These are phyloP conservation scores for Cordilura impudica DNA, from an alignment of 2,888 invertebrate species.

Conservation along the genomic window DNA sequence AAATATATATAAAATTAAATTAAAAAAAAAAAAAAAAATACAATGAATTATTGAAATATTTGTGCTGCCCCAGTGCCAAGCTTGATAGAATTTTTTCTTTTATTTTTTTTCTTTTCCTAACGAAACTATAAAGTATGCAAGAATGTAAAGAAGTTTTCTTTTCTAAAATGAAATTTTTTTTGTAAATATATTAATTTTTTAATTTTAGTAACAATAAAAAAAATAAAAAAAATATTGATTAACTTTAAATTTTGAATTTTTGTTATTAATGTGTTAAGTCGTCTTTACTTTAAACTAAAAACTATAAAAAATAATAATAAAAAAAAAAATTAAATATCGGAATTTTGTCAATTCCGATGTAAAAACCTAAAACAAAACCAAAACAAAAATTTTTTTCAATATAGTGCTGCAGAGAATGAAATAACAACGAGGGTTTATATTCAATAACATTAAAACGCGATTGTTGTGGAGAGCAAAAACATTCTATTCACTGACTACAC, in stretches of 20 bases:
- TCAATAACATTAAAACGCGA: no score
- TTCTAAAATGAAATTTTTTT: constrained; percentile 43
- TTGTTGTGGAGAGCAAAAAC: no score
- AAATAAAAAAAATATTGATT: constrained; percentile 35
- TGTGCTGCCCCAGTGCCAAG: constrained; percentile 59
- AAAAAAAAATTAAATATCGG: constrained; percentile 51
- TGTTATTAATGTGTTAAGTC: constrained; percentile 61
- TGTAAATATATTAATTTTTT: constrained; percentile 60
- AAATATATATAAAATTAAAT: not conserved
- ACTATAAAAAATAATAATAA: constrained; percentile 33
- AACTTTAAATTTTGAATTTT: constrained; percentile 58
- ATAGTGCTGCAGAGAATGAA: not conserved
- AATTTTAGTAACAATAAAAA: constrained; percentile 39
- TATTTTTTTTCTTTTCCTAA: constrained; percentile 33
- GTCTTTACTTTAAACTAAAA: constrained; percentile 33
- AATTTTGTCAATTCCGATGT: constrained; percentile 52
- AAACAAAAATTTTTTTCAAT: not conserved
- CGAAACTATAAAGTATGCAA: constrained; percentile 13
- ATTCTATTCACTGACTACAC: no score
- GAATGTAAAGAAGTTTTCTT: constrained; percentile 38
- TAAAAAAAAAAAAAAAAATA: not conserved
- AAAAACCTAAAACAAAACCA: constrained; percentile 51
- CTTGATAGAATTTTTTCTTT: constrained; percentile 40
- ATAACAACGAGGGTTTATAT: not conserved
- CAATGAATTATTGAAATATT: constrained; percentile 4